Conservation (phyloP, 2,113 vertebrate species). For the Oreotrochilus melanogaster region DNA sequence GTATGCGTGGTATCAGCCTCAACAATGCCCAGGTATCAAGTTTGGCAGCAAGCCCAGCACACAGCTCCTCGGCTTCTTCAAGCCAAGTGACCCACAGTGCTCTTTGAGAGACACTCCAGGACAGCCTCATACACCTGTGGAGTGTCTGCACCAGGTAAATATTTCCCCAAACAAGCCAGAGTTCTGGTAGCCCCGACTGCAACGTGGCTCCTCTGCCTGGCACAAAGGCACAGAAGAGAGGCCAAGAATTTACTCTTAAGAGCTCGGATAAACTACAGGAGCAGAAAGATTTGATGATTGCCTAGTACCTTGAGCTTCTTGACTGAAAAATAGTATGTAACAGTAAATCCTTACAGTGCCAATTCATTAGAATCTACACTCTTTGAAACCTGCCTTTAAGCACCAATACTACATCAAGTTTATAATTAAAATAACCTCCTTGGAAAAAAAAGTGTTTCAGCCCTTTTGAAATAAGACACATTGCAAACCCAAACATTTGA, state of each 20-base stretch:
- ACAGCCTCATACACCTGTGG: accelerated
- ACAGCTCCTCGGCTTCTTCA: neutral
- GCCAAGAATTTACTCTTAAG: neutral
- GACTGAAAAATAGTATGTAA: neutral
- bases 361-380: neutral
- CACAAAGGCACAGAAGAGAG: neutral
- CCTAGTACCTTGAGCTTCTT: neutral
- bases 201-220: neutral
- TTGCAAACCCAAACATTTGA: neutral
- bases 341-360: neutral
- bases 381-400: neutral
- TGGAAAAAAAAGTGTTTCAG: neutral
- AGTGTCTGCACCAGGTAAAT: neutral
- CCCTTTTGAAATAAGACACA: neutral
- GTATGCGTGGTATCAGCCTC: neutral
- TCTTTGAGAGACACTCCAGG: neutral
- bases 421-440: neutral
- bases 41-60: neutral
- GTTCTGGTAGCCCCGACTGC: neutral
- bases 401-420: neutral
- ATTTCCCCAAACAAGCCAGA: neutral
- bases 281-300: neutral
- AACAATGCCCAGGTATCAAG: neutral
- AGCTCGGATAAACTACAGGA: neutral
- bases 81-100: neutral